Base-by-base conservation (phyloP, 2,797 vertebrate genomes). In the Enteromius afrohamiltoni region DNA sequence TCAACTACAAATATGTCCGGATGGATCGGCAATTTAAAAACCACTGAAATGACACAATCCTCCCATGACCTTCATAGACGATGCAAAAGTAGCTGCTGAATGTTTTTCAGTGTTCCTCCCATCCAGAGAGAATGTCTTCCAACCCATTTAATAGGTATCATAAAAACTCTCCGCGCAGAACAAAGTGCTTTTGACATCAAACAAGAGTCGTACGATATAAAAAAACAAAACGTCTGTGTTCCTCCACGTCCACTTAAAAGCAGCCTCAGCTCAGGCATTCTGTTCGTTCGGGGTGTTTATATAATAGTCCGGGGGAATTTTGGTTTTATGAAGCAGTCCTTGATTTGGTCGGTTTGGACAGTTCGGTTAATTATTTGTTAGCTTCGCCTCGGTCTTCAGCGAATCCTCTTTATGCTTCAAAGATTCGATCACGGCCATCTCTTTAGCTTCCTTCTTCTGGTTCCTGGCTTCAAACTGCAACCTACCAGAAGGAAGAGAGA, bases 361-460 rank as follows among this genome's bases (percentile, higher is more conserved):
- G 55, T 21, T 23, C 0, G 5, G 34, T 53, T 45, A 58, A 62
- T 51, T 49, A 3, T 68, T 34, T 2, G 1, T 10, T 7, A 71
- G 83, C 31, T 87, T 79, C 0, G 62, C 26, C 69, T 92, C 82
- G 26, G 84, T 87, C 90, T 91, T 87, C 26, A 91, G 87, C 80
- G 81, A 82, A 0, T 83, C 91, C 51, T 94, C 95, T 82, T 89
- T 93, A 79, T 51, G 96, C 85, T 93, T 96, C 93, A 94, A 92
- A 7, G 96, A 96, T 88, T 98, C 95, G 71, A 98, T 90, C 82
- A 97, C 95, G 0, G 97, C 97, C 88, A 98, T 93, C 89, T 99
- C 98, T 85, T 98, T 98, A 0, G 97, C 97, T 87, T 99, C 97
- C 71, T 99, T 99, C 93, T 98, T 99, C 91, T 98, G 96, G 91